Base-by-base conservation (phyloP, 2,888 invertebrate species). In the Ferrisia virgata region DNA sequence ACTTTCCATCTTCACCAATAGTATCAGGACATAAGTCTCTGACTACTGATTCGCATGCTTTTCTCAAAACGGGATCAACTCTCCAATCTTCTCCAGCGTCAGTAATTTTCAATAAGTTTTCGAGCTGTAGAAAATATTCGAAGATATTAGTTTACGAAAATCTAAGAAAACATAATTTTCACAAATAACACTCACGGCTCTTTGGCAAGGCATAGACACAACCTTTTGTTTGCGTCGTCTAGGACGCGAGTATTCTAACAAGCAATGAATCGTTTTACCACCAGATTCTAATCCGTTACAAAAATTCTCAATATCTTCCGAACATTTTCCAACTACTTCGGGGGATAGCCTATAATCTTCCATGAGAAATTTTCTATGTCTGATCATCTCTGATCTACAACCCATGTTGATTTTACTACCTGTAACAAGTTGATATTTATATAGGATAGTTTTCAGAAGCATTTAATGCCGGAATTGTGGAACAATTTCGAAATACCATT, bases 21-120 rank as follows among this genome's bases (percentile, higher is more conserved):
- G 89, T 88, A 87, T 94, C 93, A 86, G 91, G 91, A 87, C 96
- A 96, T 1, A 93, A 93, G 40, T 91, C 89, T 88, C 94, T 93
- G 0, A 96, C 96, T 8, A 97, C 95, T 1, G 94, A 92, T 87
- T 93, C 93, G 88, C 98, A 98, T 0, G 96, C 94, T 88, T 94
- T 93, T 80, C 94, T 92, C 81, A 98, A 89, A 58, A 96, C 93
- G 0, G 96, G 96, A 90, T 99, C 99, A 0, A 98, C 95, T 87
- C 95, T 92, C 95, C 97, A 97, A 89, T 98, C 96, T 89, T 96
- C 96, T 0, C 95, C 98, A n/a, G 93, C 94, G 89, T 99, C 97
- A 5, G 96, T 93, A 87, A 95, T 93, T 89, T 94, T 94, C 2
- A 98, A 90, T 69, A 98, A 89, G 47, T 91, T 90, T 89, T 96